Conservation (phyloP, 1,140 invertebrate species). For the Asobara japonica region DNA sequence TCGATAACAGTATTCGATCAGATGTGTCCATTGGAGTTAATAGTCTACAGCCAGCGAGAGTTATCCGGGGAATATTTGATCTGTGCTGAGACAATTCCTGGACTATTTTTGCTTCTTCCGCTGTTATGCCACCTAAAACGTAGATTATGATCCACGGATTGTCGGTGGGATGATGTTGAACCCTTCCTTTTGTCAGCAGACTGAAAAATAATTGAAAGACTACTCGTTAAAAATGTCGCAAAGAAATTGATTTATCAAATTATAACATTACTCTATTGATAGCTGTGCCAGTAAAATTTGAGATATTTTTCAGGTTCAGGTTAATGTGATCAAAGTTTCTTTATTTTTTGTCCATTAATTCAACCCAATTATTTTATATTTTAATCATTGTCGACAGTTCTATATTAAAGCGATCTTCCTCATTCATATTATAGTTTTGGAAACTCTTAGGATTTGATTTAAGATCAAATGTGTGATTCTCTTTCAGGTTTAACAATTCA, state of each 20-base stretch:
- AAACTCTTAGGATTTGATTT: no score
- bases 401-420: no score
- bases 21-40: slow-evolving; percentile 57
- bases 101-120: slow-evolving; percentile 65
- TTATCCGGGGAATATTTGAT: slow-evolving; percentile 46
- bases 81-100: slow-evolving; percentile 46
- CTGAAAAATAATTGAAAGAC: slow-evolving; percentile 46
- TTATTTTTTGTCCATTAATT: no score
- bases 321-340: no score
- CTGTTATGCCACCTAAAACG: slow-evolving; percentile 71
- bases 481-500: no score
- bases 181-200: slow-evolving; percentile 54
- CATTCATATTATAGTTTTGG: no score
- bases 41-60: slow-evolving; percentile 56
- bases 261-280: not conserved
- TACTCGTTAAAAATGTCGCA: not conserved
- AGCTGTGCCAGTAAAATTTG: no score
- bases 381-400: no score
- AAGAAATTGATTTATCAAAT: not conserved
- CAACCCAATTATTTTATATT: no score
- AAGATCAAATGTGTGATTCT: no score
- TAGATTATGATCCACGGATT: slow-evolving; percentile 70
- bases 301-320: no score
- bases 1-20: slow-evolving; percentile 53
- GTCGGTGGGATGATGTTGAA: slow-evolving; percentile 67